Evolutionary conservation across 1,140 invertebrate genomes (phyloP).

Genomic region (Drosophila kepulauana): DNA sequence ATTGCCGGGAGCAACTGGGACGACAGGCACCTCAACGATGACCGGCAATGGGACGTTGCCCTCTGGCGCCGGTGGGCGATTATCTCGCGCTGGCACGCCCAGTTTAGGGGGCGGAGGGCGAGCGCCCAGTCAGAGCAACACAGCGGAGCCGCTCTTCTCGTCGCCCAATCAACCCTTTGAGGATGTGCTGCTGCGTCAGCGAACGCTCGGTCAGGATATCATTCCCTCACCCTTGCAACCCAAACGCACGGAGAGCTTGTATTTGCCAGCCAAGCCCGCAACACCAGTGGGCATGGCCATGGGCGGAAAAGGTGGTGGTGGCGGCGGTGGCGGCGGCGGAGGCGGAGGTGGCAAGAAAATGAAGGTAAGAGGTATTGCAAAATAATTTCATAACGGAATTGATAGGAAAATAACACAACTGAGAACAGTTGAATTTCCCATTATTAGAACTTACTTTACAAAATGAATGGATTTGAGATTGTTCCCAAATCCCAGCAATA

Average conservation of each 20-base stretch:
- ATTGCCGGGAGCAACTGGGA: slow-evolving; percentile 64
- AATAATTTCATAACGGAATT: no score
- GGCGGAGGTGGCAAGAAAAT: slow-evolving; percentile 85
- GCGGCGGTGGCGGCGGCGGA: slow-evolving; percentile 84
- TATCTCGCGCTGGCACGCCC: slow-evolving; percentile 85
- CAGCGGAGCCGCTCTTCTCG: slow-evolving; percentile 63
- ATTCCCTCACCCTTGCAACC: slow-evolving; percentile 93
- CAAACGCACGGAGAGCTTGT: slow-evolving; percentile 94
- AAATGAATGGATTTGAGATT: no score
- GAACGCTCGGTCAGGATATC: slow-evolving; percentile 94
- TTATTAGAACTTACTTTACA: no score
- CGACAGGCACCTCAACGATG: slow-evolving; percentile 62
- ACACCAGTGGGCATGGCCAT: slow-evolving; percentile 85
- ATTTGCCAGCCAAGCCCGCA: slow-evolving; percentile 87
- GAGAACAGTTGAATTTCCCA: no score
- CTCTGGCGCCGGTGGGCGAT: slow-evolving; percentile 83
- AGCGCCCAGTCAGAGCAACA: slow-evolving; percentile 63
- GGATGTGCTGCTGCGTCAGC: slow-evolving; percentile 91
- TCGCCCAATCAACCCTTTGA: slow-evolving; percentile 89
- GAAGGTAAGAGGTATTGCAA: slow-evolving; percentile 65
- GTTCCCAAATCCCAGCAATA: no score
- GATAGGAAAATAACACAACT: no score
- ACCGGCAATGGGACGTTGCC: slow-evolving; percentile 86
- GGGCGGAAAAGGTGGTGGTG: slow-evolving; percentile 85
- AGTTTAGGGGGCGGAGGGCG: slow-evolving; percentile 70